These are phyloP conservation scores for Laothoe populi DNA, from an alignment of 2,888 invertebrate genomes.

Conservation along the genomic window DNA sequence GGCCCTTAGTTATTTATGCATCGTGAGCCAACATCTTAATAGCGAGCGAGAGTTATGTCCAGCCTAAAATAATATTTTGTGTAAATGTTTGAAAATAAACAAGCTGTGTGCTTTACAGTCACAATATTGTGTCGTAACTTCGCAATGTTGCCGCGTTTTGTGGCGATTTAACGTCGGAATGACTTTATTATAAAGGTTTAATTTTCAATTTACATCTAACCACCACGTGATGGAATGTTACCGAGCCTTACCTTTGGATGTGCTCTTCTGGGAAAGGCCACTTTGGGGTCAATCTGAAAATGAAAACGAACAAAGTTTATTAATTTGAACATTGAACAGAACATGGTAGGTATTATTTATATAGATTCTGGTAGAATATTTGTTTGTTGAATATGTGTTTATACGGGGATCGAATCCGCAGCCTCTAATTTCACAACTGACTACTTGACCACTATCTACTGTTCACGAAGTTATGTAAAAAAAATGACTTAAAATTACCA, in stretches of 20 bases:
- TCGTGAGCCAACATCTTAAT: slow-evolving; percentile 82
- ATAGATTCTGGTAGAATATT: not conserved
- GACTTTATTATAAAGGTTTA: slow-evolving; percentile 69
- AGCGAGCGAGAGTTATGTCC: slow-evolving; percentile 76
- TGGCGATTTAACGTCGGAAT: slow-evolving; percentile 65
- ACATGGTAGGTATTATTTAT: not conserved
- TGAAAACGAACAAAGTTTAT: slow-evolving; percentile 53
- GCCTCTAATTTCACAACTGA: too few species aligned
- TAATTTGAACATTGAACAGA: not conserved
- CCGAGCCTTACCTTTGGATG: slow-evolving; percentile 96
- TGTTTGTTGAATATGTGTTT: not conserved
- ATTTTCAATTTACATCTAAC: slow-evolving; percentile 63
- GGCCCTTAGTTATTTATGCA: slow-evolving; percentile 82
- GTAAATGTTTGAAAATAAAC: slow-evolving; percentile 82
- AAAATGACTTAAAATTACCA: too few species aligned
- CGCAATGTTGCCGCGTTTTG: slow-evolving; percentile 55
- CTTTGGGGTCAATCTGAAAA: slow-evolving; percentile 99
- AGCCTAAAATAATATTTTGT: slow-evolving; percentile 84
- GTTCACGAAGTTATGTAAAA: too few species aligned
- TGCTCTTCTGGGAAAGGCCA: slow-evolving; percentile 99
- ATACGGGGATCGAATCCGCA: not conserved
- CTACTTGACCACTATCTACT: too few species aligned
- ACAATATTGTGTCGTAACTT: slow-evolving; percentile 71
- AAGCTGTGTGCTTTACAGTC: slow-evolving; percentile 65
- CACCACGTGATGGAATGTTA: slow-evolving; percentile 52